Evolutionary conservation across 2,113 vertebrate genomes (phyloP).

Genomic region (Lontra canadensis): DNA sequence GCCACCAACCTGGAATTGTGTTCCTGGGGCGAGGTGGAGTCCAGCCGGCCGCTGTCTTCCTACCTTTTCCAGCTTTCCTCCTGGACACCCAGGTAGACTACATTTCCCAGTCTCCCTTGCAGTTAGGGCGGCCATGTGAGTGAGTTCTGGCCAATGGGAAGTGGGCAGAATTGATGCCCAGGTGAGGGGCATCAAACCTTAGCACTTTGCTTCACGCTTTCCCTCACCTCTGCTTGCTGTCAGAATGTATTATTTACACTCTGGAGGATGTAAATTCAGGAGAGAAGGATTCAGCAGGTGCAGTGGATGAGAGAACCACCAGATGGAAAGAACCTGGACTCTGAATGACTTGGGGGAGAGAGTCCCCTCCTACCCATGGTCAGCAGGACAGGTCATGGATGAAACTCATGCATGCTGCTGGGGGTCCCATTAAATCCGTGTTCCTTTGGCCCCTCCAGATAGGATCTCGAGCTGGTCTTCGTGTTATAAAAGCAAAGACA

Average conservation of each 20-base stretch:
- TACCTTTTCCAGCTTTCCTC: background rate
- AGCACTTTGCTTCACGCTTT: background rate
- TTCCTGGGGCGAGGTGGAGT: background rate
- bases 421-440: background rate
- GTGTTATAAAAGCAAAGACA: background rate
- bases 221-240: background rate
- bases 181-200: background rate
- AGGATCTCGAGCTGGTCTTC: background rate
- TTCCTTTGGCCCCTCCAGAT: background rate
- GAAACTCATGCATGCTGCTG: background rate
- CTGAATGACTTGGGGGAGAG: background rate
- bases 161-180: background rate
- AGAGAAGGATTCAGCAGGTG: background rate
- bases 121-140: background rate
- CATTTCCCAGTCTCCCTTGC: slow-evolving; percentile 55
- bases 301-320: background rate
- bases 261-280: background rate
- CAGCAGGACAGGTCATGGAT: background rate
- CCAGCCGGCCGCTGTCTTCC: background rate
- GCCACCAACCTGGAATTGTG: background rate
- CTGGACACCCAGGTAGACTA: slow-evolving; percentile 8
- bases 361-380: too few relatives aligned
- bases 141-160: background rate
- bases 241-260: background rate
- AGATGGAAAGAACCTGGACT: background rate